phyloP scores from a whole-genome alignment of 2,797 vertebrate genomes.

The Eulemur rubriventer region DNA sequence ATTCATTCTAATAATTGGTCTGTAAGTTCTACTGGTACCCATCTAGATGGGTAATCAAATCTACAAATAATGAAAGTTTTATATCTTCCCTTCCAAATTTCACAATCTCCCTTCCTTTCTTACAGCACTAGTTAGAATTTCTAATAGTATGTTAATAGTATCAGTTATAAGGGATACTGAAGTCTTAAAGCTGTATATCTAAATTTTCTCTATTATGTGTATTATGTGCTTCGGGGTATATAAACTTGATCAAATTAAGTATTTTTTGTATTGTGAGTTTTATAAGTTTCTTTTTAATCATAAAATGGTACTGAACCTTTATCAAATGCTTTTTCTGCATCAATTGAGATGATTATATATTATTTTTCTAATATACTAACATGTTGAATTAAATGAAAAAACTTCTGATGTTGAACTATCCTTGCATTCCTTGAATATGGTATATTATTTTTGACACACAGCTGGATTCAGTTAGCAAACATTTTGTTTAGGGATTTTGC shows the following conservation, averaged over 20 bases:
- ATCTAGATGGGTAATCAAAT: background rate
- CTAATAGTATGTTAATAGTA: background rate
- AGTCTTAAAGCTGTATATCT: background rate
- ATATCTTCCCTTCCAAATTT: background rate
- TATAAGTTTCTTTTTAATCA: background rate
- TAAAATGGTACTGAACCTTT: background rate
- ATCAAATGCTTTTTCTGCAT: background rate
- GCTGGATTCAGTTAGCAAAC: background rate
- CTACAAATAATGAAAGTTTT: background rate
- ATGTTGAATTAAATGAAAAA: background rate
- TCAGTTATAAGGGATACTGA: background rate
- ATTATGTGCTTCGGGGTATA: background rate
- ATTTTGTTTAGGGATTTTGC: slow-evolving; percentile 20
- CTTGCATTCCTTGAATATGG: background rate
- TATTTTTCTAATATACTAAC: background rate
- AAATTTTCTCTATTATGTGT: background rate
- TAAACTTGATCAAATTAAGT: background rate
- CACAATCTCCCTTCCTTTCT: background rate
- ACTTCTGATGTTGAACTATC: background rate
- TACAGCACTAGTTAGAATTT: background rate
- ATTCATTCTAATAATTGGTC: background rate
- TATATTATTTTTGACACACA: slow-evolving; percentile 11
- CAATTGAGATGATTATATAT: background rate
- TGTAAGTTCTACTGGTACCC: background rate
- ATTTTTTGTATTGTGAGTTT: background rate